Evolutionary conservation across 92 coral and sea anemone species (phyloP), one percentile per base, ranked within the genome.

Genomic region (Paragorgia papillata): DNA sequence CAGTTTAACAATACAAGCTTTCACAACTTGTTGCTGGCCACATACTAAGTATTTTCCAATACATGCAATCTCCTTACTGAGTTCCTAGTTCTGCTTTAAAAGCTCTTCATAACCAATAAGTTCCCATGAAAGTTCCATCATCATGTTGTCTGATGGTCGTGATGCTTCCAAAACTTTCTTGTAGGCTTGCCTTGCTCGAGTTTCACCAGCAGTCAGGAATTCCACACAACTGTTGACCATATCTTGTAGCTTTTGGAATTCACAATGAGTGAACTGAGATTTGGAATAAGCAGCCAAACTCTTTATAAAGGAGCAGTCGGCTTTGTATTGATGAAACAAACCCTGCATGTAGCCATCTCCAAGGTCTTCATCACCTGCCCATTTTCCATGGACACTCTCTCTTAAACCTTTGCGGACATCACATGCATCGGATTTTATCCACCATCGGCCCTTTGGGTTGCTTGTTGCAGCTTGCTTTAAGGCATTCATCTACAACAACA

Each of bases 401-500:
- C n/a, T n/a, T n/a, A n/a, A n/a, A n/a, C n/a, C n/a, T n/a, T n/a
- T n/a, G n/a, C n/a, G n/a, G n/a, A n/a, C n/a, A n/a, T n/a, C n/a
- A n/a, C n/a, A n/a, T n/a, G n/a, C n/a, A n/a, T 88, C 86, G 41
- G 90, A 87, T 32, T 88, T 88, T 6, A 88, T 68, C 91, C 91
- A 88, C 91, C 91, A 88, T 26, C 88, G 44, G 4, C 85, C 90
- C 1, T 57, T 48, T 12, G 87, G 81, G 43, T 76, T 60, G 26
- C 83, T 66, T 17, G 57, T 34, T 20, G 81, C 48, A 0, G 83
- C 83, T 39, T 83, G 33, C n/a, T 66, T 66, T 31, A 87, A 77
- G 6, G 85, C 85, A 44, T 83, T 53, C 67, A 87, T 54, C 91
- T 87, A 75, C 14, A 60, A 71, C 40, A 17, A 50, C 29, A 12